Base-by-base conservation (phyloP, 2,797 vertebrate species). In the Halcyon badia region DNA sequence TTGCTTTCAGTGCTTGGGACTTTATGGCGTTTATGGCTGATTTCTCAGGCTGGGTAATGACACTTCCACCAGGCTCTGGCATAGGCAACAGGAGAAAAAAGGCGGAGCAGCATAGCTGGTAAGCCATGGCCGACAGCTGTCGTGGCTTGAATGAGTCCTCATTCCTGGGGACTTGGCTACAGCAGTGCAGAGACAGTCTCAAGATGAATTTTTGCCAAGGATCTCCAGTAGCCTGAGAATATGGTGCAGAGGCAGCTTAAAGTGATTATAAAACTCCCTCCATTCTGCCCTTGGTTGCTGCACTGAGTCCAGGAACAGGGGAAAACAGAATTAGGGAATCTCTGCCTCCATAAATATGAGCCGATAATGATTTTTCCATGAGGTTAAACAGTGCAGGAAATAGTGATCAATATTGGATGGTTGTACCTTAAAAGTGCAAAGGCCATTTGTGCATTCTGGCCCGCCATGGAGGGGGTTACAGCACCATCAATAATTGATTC, bases 401-500 rank as follows among this genome's bases (percentile, higher is more conserved):
- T 71, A 73, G 68, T 66, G 77, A 96, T 95, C 91, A 94, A 83
- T 96, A 91, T 22, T 86, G 64, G 39, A 60, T 78, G 58, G 91
- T 31, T 65, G 54, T 69, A 93, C 78, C 94, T 95, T 90, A 84
- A 87, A 97, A 97, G 92, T 91, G 60, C 93, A 98, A 97, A 97
- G 92, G 95, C 88, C 92, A 96, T 68, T 91, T 95, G 56, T 88
- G 58, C 68, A 97, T 93, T 90, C 94, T 97, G 94, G 87, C 93
- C 94, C 14, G 13, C 87, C 91, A 66, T 58, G 73, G 89, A 95
- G 37, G 60, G 65, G 77, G 97, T 97, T 97, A 96, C 75, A 92
- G 78, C 77, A 92, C 70, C 91, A 97, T 98, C 96, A 98, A 97
- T 97, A 97, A 98, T 89, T 91, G 88, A 97, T 97, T 78, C 76